These are phyloP conservation scores for Eupelmus urozonus DNA, from an alignment of 2,888 invertebrate genomes.

Conservation along the genomic window DNA sequence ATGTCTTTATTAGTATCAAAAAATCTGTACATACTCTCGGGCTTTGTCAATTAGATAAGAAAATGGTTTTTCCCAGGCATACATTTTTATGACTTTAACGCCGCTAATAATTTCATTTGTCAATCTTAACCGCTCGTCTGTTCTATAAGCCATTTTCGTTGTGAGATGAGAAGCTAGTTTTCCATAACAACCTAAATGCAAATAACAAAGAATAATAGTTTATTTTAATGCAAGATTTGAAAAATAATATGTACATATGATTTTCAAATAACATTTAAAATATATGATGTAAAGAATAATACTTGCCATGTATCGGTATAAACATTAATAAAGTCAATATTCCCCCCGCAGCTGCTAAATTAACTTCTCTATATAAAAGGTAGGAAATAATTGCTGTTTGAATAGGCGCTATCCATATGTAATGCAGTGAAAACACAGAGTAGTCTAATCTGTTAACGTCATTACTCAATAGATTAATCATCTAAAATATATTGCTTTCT, in stretches of 20 bases:
- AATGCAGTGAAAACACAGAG: constrained; percentile 84
- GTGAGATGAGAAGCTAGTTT: constrained; percentile 78
- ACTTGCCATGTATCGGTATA: constrained; percentile 76
- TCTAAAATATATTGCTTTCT: constrained; percentile 71
- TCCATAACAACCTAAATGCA: constrained; percentile 65
- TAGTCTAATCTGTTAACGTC: constrained; percentile 88
- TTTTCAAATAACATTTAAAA: too few species aligned
- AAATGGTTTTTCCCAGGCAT: constrained; percentile 91
- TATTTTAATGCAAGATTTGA: not conserved
- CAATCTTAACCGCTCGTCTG: constrained; percentile 90
- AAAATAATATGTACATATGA: too few species aligned
- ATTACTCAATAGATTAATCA: constrained; percentile 85
- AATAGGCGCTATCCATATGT: constrained; percentile 86
- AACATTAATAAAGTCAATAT: constrained; percentile 68
- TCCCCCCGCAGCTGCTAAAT: constrained; percentile 79
- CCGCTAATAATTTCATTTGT: constrained; percentile 95
- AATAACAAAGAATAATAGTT: too few species aligned
- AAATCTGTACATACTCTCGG: constrained; percentile 68
- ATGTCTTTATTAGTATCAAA: not conserved
- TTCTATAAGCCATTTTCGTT: constrained; percentile 85
- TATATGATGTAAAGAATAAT: too few species aligned
- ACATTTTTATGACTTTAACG: constrained; percentile 93
- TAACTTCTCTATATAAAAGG: constrained; percentile 79
- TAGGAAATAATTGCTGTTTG: constrained; percentile 82
- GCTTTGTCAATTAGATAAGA: constrained; percentile 80